Conservation (phyloP, 2,113 vertebrate species). For the Phasianus colchicus region DNA sequence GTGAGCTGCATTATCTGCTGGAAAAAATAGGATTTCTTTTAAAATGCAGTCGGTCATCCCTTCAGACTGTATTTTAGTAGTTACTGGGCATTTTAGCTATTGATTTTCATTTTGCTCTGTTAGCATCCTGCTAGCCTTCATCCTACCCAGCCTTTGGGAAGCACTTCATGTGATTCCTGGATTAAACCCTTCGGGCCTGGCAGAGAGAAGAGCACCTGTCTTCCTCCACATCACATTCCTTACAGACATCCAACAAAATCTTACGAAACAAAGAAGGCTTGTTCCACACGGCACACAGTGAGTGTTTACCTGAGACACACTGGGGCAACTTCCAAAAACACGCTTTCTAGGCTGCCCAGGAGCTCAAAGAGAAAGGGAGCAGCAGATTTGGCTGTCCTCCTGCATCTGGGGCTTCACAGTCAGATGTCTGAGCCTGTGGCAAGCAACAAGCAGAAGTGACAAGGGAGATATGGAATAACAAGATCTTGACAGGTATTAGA, state of each 20-base stretch:
- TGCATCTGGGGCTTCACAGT: neutral
- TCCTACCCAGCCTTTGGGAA: neutral
- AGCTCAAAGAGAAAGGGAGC: neutral
- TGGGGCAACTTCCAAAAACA: neutral
- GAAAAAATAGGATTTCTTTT: neutral
- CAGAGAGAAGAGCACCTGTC: neutral
- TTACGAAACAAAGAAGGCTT: slow-evolving; percentile 21
- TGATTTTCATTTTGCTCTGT: neutral
- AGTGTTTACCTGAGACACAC: neutral
- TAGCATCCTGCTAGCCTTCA: neutral
- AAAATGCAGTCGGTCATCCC: neutral
- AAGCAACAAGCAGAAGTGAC: neutral
- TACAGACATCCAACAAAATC: neutral
- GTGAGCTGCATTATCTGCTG: rapidly evolving
- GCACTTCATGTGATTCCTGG: neutral
- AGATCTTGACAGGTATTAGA: neutral
- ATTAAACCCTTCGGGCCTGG: neutral
- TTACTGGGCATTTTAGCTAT: neutral
- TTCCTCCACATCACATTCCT: slow-evolving; percentile 10
- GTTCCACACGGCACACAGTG: neutral
- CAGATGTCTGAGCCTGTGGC: rapidly evolving
- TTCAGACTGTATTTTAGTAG: neutral
- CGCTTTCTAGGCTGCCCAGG: rapidly evolving
- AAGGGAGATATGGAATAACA: neutral
- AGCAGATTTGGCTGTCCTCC: neutral